phyloP scores from a whole-genome alignment of 2,888 invertebrate genomes.

The Peribatodes rhomboidaria region DNA sequence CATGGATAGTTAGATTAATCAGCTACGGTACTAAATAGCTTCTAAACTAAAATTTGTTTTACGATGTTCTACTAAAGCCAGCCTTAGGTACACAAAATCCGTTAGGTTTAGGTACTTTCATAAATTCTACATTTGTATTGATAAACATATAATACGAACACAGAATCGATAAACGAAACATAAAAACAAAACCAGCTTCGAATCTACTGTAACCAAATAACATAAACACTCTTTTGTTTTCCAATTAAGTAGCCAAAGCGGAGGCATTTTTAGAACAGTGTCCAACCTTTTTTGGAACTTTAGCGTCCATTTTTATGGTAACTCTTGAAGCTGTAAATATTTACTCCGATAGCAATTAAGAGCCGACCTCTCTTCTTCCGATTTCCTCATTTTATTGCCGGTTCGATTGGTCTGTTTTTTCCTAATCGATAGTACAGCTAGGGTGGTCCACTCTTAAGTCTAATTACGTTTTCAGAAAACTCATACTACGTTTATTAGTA shows the following conservation, averaged over 20 bases:
- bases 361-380: constrained; percentile 44
- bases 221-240: constrained; percentile 27
- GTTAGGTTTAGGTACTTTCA: too few relatives aligned
- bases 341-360: constrained; percentile 59
- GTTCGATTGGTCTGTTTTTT: constrained; percentile 9
- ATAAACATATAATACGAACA: too few relatives aligned
- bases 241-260: constrained; percentile 19
- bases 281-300: constrained; percentile 10
- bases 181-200: neutral
- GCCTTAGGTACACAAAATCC: too few relatives aligned
- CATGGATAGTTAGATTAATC: too few relatives aligned
- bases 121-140: too few relatives aligned
- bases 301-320: constrained; percentile 48
- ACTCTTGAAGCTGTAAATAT: constrained; percentile 55
- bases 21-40: too few relatives aligned
- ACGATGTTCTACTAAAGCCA: too few relatives aligned
- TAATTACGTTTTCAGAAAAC: neutral
- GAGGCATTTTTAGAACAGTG: neutral
- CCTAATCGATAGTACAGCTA: constrained; percentile 6
- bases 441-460: neutral
- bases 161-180: too few relatives aligned
- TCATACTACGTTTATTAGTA: too few relatives aligned
- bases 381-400: constrained; percentile 46
- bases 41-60: too few relatives aligned
- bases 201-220: constrained; percentile 25